Conservation (phyloP, 2,888 invertebrate species). For the Drosophila multiciliata region DNA sequence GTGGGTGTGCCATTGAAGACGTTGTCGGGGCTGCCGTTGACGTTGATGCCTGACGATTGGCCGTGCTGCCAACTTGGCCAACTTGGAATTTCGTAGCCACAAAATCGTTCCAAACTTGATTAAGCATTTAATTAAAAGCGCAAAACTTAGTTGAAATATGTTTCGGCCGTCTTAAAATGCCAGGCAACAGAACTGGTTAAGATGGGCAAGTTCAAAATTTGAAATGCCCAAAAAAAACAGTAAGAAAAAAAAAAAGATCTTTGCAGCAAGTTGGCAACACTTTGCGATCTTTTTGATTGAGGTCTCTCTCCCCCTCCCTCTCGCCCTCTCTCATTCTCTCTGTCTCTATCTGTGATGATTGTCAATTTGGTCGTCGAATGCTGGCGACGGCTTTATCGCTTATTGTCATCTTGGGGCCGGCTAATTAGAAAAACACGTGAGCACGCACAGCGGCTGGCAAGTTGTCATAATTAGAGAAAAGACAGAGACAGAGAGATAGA, state of each 20-base stretch:
- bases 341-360: slow-evolving; percentile 65
- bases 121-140: neutral
- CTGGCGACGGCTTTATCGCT: slow-evolving; percentile 74
- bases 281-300: neutral
- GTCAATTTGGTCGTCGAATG: slow-evolving; percentile 74
- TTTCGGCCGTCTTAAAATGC: neutral
- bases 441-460: slow-evolving; percentile 74
- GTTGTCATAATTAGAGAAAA: slow-evolving; percentile 76
- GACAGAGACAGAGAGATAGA: slow-evolving; percentile 17
- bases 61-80: slow-evolving; percentile 47
- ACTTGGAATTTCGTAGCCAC: neutral
- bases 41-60: slow-evolving; percentile 15
- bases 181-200: neutral
- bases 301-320: neutral
- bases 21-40: slow-evolving; percentile 17
- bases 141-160: neutral
- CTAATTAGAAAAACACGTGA: slow-evolving; percentile 80
- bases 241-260: too few relatives aligned
- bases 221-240: too few relatives aligned
- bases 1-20: slow-evolving; percentile 56
- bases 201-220: neutral
- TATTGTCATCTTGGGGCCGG: slow-evolving; percentile 69
- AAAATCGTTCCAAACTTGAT: slow-evolving; percentile 2
- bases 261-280: slow-evolving; percentile 26
- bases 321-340: neutral